These are phyloP conservation scores for Poecilia velifera DNA, from an alignment of 2,797 vertebrate genomes.

Conservation along the genomic window DNA sequence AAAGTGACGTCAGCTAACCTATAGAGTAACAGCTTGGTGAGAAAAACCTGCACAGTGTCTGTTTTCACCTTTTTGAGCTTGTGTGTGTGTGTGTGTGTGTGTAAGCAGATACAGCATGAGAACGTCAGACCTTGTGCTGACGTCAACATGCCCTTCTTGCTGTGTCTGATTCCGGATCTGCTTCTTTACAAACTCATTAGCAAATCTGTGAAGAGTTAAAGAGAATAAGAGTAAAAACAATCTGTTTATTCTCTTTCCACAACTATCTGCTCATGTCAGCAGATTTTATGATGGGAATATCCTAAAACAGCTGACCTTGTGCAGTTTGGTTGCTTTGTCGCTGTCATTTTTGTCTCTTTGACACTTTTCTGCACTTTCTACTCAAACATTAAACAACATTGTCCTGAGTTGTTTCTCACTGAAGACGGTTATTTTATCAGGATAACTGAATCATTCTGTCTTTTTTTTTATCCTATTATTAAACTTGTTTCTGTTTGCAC, in stretches of 20 bases:
- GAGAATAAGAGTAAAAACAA: constrained; percentile 26
- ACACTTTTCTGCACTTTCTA: constrained; percentile 32
- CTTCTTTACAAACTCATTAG: constrained; percentile 23
- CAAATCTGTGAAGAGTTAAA: constrained; percentile 24
- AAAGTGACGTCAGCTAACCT: neutral
- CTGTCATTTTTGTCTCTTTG: constrained; percentile 33
- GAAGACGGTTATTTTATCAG: constrained; percentile 7
- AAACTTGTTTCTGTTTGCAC: neutral
- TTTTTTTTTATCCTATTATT: neutral
- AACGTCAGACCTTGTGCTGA: constrained; percentile 61
- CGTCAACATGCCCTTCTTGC: constrained; percentile 47
- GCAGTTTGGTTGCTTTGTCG: constrained; percentile 19
- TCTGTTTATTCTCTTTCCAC: constrained; percentile 15
- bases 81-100: constrained; percentile 44
- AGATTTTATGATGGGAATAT: constrained; percentile 59
- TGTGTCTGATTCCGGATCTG: constrained; percentile 1
- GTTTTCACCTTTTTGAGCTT: constrained; percentile 1
- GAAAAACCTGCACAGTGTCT: constrained; percentile 22
- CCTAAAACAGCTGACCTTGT: constrained; percentile 58
- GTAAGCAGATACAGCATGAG: constrained; percentile 61
- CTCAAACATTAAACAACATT: constrained; percentile 15
- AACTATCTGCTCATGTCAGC: constrained; percentile 61
- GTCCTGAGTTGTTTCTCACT: constrained; percentile 8
- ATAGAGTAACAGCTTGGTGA: neutral
- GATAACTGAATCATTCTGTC: neutral